These are phyloP conservation scores for Diorhabda carinulata DNA, from an alignment of 1,140 invertebrate genomes.

Conservation along the genomic window DNA sequence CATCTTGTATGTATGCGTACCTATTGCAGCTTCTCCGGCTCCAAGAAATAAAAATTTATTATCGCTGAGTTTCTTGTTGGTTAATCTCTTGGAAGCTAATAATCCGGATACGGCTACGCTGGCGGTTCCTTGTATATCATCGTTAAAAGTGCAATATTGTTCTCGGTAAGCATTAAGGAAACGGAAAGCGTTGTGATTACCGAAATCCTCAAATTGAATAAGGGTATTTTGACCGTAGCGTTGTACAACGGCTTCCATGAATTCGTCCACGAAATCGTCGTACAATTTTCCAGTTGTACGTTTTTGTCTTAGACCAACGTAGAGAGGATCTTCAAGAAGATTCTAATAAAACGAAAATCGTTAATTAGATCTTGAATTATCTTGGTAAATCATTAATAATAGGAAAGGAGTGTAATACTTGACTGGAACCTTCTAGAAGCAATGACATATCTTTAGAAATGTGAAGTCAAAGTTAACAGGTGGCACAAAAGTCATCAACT, in stretches of 20 bases:
- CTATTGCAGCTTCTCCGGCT: constrained; percentile 87
- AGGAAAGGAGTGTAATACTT: no score
- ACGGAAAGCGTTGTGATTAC: constrained; percentile 85
- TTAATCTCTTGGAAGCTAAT: constrained; percentile 75
- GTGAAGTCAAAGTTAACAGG: no score
- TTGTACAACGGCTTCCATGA: constrained; percentile 92
- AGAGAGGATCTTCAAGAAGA: constrained; percentile 88
- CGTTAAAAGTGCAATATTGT: constrained; percentile 92
- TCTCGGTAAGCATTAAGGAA: constrained; percentile 84
- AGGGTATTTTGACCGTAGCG: constrained; percentile 87
- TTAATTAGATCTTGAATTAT: background rate
- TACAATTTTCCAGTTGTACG: constrained; percentile 83
- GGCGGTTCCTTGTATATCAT: constrained; percentile 96
- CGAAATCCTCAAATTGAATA: constrained; percentile 96
- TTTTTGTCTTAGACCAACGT: constrained; percentile 88
- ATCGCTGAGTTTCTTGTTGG: constrained; percentile 72
- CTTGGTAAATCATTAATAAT: background rate
- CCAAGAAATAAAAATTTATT: constrained; percentile 88
- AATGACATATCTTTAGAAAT: no score
- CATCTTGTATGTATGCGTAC: constrained; percentile 48
- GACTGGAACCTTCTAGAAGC: no score
- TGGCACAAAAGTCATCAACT: no score
- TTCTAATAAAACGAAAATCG: constrained; percentile 49
- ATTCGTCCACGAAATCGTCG: constrained; percentile 95
- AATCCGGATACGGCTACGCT: constrained; percentile 85